Conservation (phyloP, 2,113 vertebrate genomes). For the Cavia porcellus region DNA sequence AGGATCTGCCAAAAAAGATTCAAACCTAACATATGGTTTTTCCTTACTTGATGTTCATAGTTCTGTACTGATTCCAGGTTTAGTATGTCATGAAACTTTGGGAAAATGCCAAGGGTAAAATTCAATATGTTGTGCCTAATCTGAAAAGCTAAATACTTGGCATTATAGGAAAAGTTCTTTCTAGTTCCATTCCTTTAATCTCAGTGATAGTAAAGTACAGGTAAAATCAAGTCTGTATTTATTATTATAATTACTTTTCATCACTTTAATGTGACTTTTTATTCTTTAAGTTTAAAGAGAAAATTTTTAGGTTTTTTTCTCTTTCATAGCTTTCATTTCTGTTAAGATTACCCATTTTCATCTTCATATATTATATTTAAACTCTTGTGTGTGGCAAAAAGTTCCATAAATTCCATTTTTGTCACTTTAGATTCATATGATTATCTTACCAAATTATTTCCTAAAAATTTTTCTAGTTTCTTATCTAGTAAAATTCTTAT, state of each 20-base stretch:
- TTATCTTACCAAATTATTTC: neutral
- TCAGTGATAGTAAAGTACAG: neutral
- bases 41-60: neutral
- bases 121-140: conserved; percentile 10
- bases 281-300: neutral
- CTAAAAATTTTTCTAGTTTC: neutral
- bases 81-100: conserved; percentile 37
- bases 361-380: neutral
- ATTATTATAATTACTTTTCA: neutral
- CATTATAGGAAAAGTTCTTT: neutral
- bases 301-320: neutral
- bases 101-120: conserved; percentile 11
- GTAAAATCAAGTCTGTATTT: neutral
- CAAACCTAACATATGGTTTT: neutral
- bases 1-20: conserved; percentile 17
- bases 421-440: neutral
- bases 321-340: neutral
- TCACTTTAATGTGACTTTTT: neutral
- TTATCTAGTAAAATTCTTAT: neutral
- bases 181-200: neutral
- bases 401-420: neutral
- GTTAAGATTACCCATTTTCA: neutral
- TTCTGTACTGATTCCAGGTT: neutral
- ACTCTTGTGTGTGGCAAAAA: neutral
- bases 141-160: conserved; percentile 36